Evolutionary conservation across 2,888 invertebrate species (phyloP).

Genomic region (Stegophylla sp.): DNA sequence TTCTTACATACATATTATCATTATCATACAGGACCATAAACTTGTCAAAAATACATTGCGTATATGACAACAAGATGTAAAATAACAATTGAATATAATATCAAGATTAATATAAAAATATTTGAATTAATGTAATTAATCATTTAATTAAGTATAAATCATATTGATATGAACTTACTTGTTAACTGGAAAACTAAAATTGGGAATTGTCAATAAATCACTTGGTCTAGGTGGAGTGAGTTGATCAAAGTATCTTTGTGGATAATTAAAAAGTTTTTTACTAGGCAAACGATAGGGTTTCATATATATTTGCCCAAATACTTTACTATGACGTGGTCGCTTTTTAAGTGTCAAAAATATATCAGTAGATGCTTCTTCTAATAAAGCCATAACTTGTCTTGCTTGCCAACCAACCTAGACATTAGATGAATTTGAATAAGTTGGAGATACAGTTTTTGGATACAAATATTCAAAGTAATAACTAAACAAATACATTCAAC

Average conservation of each 20-base stretch:
- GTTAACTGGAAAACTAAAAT: constrained; percentile 49
- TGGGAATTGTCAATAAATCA: constrained; percentile 70
- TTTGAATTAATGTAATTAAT: too few species aligned
- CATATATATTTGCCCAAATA: constrained; percentile 77
- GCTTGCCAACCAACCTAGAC: constrained; percentile 80
- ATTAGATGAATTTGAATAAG: constrained; percentile 49
- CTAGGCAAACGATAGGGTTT: constrained; percentile 77
- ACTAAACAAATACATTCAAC: too few species aligned
- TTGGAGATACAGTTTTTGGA: not conserved
- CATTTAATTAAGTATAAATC: too few species aligned
- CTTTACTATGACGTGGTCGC: constrained; percentile 80
- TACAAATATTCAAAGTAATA: too few species aligned
- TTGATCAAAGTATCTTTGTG: constrained; percentile 73
- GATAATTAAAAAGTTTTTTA: constrained; percentile 71
- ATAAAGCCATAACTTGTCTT: constrained; percentile 76
- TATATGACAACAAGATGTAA: too few species aligned
- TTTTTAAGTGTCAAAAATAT: constrained; percentile 82
- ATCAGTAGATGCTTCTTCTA: constrained; percentile 81
- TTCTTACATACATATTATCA: too few species aligned
- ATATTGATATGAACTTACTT: constrained; percentile 36
- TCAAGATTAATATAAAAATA: not conserved
- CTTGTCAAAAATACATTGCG: too few species aligned
- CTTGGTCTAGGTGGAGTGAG: constrained; percentile 72
- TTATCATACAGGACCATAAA: too few species aligned
- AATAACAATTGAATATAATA: too few species aligned